phyloP scores from a whole-genome alignment of 2,797 vertebrate genomes.

The Acridotheres tristis region DNA sequence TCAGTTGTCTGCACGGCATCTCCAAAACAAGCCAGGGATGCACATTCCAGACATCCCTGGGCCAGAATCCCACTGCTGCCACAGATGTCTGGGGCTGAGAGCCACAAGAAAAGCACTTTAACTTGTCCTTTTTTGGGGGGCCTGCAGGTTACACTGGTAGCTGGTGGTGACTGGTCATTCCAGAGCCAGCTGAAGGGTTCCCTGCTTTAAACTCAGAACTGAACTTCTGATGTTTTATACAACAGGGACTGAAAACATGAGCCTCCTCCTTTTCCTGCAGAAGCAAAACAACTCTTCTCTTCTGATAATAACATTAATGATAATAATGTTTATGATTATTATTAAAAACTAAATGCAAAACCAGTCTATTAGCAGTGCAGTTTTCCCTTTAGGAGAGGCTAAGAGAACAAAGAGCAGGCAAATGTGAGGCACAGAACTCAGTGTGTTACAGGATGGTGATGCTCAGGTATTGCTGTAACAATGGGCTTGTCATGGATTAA shows the following conservation, averaged over 20 bases:
- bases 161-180: not conserved
- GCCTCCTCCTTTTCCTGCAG: not conserved
- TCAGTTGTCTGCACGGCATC: not conserved
- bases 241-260: not conserved
- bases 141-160: not conserved
- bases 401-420: not conserved
- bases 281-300: not conserved
- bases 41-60: conserved; percentile 49
- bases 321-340: not conserved
- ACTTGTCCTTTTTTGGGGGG: not conserved
- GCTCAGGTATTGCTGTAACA: not conserved
- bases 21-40: not conserved
- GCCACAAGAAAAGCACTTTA: not conserved
- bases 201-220: not conserved
- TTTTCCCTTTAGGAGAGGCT: not conserved
- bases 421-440: not conserved
- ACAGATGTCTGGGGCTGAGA: not conserved
- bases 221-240: not conserved
- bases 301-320: not conserved
- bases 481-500: not conserved
- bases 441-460: not conserved
- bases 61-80: not conserved
- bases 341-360: not conserved
- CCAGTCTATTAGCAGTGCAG: not conserved
- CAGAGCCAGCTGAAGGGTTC: not conserved